Evolutionary conservation across 2,113 vertebrate genomes (phyloP), one percentile per base, ranked within the genome.

Genomic region (Elachura formosa): DNA sequence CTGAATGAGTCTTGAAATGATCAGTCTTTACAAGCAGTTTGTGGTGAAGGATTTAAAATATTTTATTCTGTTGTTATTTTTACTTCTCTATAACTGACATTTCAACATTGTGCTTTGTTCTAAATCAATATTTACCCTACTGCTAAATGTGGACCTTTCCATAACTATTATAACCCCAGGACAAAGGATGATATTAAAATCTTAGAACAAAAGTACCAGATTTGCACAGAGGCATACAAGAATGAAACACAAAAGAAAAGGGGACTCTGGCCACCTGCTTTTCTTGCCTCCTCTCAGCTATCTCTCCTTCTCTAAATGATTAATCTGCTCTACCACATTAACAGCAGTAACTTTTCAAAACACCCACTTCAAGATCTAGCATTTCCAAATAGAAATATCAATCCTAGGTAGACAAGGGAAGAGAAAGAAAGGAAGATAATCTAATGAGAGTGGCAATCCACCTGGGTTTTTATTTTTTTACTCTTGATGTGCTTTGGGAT

Each of bases 331-430:
- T 73, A 75, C 5, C 31, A 54, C 11, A 33, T 38, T 51, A 71
- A 55, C 31, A 78, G 28, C 28, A 68, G 19, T 45, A 66, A 41
- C 58, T 85, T 68, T 61, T 56, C 52, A 89, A 78, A 90, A 92
- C 25, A 93, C 20, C 4, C 43, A 52, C 22, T 67, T 36, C 33
- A 82, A 33, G 14, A 66, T 74, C 31, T 84, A 41, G 58, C 19
- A 72, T 64, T 78, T 89, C 40, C 48, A 91, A 93, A 84, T 8
- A 87, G 52, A 97, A 92, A 64, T 61, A 92, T 59, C 52, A 92
- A 38, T 61, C 75, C 45, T 55, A 43, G 41, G 28, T 18, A 76
- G 67, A 87, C 15, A 72, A 33, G 10, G 4, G 4, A 87, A 61
- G 45, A 71, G 36, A 87, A 77, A 90, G 29, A 40, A 84, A 48